Evolutionary conservation across 64 coral and sea anemone genomes (phyloP).

Genomic region (Actinia tenebrosa): DNA sequence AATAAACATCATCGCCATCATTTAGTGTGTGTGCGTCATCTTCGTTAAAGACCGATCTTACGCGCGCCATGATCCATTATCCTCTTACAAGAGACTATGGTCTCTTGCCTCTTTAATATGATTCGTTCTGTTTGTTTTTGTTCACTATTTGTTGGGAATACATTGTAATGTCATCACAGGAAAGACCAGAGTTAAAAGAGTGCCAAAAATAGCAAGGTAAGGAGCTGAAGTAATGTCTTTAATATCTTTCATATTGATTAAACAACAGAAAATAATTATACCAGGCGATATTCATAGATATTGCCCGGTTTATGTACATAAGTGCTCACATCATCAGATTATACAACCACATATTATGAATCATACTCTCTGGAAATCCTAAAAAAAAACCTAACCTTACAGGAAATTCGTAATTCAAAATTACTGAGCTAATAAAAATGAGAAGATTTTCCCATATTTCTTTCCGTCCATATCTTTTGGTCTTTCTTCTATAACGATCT

Average conservation of each 20-base stretch:
- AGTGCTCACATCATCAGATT: not conserved
- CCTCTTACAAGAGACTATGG: not conserved
- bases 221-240: not conserved
- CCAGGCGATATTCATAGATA: not conserved
- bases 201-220: not conserved
- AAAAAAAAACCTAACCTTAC: not conserved
- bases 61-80: not conserved
- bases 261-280: not conserved
- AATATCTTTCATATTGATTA: not conserved
- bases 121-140: not conserved
- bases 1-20: constrained; percentile 4
- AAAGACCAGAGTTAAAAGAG: not conserved
- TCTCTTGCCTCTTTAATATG: no score
- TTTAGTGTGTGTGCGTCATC: not conserved
- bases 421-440: not conserved
- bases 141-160: not conserved
- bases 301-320: not conserved
- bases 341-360: not conserved
- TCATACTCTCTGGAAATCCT: not conserved
- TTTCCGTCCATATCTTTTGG: not conserved
- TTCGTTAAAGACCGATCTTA: no score
- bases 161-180: not conserved
- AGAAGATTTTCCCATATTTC: not conserved
- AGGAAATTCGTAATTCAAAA: not conserved
- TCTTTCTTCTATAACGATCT: not conserved